Evolutionary conservation across 2,888 invertebrate species (phyloP).

Genomic region (Cartodere bifasciata): DNA sequence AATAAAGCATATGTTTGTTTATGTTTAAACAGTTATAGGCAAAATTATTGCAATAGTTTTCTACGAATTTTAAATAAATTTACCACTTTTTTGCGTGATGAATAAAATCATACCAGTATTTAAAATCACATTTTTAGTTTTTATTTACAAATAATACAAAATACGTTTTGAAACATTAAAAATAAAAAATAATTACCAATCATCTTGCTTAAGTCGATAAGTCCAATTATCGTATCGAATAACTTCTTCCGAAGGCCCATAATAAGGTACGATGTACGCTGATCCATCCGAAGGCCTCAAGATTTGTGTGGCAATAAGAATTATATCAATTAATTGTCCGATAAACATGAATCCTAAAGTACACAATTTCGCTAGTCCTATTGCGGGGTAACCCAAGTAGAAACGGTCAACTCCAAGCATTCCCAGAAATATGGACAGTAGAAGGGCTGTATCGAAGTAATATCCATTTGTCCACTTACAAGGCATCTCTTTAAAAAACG

Average conservation of each 20-base stretch:
- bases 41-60: no score
- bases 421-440: conserved; percentile 92
- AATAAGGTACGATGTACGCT: conserved; percentile 85
- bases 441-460: conserved; percentile 78
- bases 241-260: conserved; percentile 75
- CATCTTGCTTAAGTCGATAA: conserved; percentile 64
- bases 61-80: no score
- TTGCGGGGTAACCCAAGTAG: conserved; percentile 95
- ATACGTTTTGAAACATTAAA: no score
- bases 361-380: conserved; percentile 88
- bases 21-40: no score
- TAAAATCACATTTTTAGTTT: no score
- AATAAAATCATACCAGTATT: no score
- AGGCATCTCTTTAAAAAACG: conserved; percentile 69
- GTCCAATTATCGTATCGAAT: conserved; percentile 75
- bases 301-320: conserved; percentile 89
- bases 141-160: no score
- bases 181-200: conserved; percentile 41
- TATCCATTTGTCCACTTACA: conserved; percentile 97
- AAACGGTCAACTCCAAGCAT: conserved; percentile 97
- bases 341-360: conserved; percentile 95
- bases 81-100: no score
- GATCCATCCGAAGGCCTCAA: conserved; percentile 93
- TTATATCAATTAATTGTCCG: conserved; percentile 87
- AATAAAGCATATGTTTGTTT: no score